Evolutionary conservation across 2,113 vertebrate species (phyloP).

Genomic region (Pelobates fuscus): DNA sequence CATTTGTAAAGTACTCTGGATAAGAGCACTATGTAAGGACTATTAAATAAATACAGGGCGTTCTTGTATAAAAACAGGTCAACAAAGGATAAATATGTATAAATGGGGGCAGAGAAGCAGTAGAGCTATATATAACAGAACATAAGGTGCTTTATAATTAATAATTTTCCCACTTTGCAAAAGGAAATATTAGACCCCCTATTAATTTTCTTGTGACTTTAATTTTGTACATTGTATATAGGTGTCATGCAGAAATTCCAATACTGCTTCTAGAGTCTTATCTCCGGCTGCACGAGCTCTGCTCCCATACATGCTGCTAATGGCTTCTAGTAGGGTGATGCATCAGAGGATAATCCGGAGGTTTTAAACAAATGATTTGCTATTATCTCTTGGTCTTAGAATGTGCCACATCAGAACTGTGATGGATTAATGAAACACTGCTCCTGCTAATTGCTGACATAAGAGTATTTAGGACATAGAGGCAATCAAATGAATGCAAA

Average conservation of each 20-base stretch:
- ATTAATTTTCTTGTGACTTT: background rate
- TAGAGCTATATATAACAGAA: no score
- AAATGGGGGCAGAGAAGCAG: no score
- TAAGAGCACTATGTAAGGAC: no score
- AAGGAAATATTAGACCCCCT: background rate
- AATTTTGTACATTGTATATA: slow-evolving; percentile 1
- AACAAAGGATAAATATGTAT: no score
- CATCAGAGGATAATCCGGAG: slow-evolving; percentile 65
- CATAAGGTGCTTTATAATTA: slow-evolving; percentile 38
- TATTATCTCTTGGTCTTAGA: slow-evolving; percentile 71
- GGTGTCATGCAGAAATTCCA: slow-evolving; percentile 4
- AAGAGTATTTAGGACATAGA: slow-evolving; percentile 65
- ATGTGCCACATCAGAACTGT: slow-evolving; percentile 70
- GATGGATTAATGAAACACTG: slow-evolving; percentile 81
- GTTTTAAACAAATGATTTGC: slow-evolving; percentile 69
- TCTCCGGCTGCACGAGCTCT: accelerated
- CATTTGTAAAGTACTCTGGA: no score
- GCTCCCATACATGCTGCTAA: slow-evolving; percentile 48
- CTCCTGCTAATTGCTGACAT: slow-evolving; percentile 84
- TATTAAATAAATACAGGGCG: no score
- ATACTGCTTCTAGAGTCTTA: slow-evolving; percentile 26
- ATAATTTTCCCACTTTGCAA: background rate
- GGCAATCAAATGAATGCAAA: slow-evolving; percentile 62
- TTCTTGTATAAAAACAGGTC: no score
- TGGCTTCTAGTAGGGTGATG: slow-evolving; percentile 43